phyloP scores from a whole-genome alignment of 2,797 vertebrate genomes.

The Galagoides demidoff region DNA sequence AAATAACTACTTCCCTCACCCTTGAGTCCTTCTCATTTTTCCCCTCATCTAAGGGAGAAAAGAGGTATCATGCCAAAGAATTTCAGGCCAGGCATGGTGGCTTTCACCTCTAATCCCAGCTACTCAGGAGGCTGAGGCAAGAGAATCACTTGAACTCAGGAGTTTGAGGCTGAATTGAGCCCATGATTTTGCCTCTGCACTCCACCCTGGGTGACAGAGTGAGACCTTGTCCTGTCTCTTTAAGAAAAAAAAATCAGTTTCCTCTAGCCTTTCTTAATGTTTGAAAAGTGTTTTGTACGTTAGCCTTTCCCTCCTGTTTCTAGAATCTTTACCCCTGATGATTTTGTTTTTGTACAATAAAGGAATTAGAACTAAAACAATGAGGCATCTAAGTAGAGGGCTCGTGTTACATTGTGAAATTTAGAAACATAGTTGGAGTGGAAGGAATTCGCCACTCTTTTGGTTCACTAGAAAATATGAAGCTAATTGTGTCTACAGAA shows the following conservation, averaged over 20 bases:
- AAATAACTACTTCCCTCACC: background rate
- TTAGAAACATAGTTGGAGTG: background rate
- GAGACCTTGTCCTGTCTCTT: background rate
- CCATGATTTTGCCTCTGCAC: background rate
- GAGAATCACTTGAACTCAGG: background rate
- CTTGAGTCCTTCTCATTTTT: background rate
- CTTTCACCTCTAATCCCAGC: background rate
- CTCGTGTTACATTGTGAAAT: background rate
- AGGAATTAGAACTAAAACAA: background rate
- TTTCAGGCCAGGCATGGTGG: background rate
- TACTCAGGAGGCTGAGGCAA: background rate
- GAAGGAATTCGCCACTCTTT: background rate
- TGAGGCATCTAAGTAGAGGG: background rate
- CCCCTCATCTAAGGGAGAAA: background rate
- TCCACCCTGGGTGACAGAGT: background rate
- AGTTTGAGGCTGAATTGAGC: background rate
- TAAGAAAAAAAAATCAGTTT: background rate
- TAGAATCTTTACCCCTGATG: background rate
- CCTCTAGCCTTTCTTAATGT: background rate
- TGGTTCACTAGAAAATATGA: background rate
- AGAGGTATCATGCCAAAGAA: background rate
- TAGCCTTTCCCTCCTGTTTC: background rate
- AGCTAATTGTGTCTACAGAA: background rate
- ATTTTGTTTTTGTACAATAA: background rate
- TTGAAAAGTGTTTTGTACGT: background rate